Conservation (phyloP, 2,797 vertebrate genomes). For the Kryptolebias ocellatus region DNA sequence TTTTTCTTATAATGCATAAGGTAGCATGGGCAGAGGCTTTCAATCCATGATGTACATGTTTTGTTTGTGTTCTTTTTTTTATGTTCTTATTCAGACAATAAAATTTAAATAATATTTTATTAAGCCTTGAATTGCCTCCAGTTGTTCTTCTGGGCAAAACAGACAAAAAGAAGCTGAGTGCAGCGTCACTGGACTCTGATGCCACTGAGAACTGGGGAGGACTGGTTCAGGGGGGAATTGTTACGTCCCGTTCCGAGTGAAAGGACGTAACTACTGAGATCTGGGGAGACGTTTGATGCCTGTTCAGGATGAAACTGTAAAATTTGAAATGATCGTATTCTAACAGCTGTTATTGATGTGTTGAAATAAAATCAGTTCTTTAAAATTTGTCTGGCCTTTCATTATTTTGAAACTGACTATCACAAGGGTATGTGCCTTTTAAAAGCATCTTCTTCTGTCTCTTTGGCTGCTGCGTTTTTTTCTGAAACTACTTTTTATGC, state of each 20-base stretch:
- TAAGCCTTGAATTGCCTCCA: constrained; percentile 84
- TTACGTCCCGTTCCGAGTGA: constrained; percentile 73
- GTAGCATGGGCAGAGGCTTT: constrained; percentile 85
- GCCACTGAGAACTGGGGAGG: constrained; percentile 55
- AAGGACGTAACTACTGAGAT: constrained; percentile 42
- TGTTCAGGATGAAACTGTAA: constrained; percentile 81
- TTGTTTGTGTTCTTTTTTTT: constrained; percentile 83
- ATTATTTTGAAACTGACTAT: constrained; percentile 30
- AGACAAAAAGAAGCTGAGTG: constrained; percentile 57
- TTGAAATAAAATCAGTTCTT: constrained; percentile 86
- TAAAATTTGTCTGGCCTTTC: constrained; percentile 67
- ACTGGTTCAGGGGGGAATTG: constrained; percentile 55
- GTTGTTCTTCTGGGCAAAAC: constrained; percentile 74
- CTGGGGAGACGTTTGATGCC: constrained; percentile 73
- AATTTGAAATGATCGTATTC: constrained; percentile 80
- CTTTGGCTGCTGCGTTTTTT: no score
- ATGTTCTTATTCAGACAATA: constrained; percentile 89
- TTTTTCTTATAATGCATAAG: constrained; percentile 78
- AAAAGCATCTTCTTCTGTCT: no score
- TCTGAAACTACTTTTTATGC: no score
- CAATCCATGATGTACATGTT: constrained; percentile 85
- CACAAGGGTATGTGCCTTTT: no score
- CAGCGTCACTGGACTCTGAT: constrained; percentile 61
- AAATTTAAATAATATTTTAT: constrained; percentile 88
- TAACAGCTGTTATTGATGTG: constrained; percentile 86